phyloP scores from a whole-genome alignment of 2,888 invertebrate genomes.

The Papilio protenor region DNA sequence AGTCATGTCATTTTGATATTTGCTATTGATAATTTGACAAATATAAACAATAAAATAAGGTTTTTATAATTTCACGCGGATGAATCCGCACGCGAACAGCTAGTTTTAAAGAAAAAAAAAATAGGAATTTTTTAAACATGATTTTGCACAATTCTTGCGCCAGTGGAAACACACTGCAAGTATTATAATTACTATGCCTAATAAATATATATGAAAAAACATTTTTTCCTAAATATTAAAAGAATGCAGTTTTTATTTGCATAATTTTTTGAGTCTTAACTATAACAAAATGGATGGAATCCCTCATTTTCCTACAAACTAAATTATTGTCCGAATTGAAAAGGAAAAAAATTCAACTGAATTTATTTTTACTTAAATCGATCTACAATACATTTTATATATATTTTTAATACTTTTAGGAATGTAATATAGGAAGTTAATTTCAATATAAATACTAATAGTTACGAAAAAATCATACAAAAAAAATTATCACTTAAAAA shows the following conservation, averaged over 20 bases:
- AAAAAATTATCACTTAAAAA: constrained; percentile 10
- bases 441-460: constrained; percentile 8
- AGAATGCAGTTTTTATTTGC: not conserved
- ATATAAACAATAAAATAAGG: too few species aligned
- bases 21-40: too few species aligned
- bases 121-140: not conserved
- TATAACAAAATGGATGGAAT: constrained; percentile 44
- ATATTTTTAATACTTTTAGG: constrained; percentile 38
- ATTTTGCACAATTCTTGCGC: not conserved
- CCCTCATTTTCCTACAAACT: constrained; percentile 33
- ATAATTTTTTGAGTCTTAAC: not conserved
- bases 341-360: not conserved
- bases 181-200: not conserved
- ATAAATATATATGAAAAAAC: not conserved
- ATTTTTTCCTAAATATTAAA: not conserved
- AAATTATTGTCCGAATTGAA: constrained; percentile 41
- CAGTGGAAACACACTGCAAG: not conserved
- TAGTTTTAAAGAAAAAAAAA: not conserved
- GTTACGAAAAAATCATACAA: constrained; percentile 1
- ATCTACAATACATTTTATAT: constrained; percentile 16
- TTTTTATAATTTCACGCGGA: too few species aligned
- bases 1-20: too few species aligned
- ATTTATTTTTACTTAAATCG: not conserved
- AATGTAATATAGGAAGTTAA: constrained; percentile 37
- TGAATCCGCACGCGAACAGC: too few species aligned